These are phyloP conservation scores for Drosophila saltans DNA, from an alignment of 1,140 invertebrate species.

Conservation along the genomic window DNA sequence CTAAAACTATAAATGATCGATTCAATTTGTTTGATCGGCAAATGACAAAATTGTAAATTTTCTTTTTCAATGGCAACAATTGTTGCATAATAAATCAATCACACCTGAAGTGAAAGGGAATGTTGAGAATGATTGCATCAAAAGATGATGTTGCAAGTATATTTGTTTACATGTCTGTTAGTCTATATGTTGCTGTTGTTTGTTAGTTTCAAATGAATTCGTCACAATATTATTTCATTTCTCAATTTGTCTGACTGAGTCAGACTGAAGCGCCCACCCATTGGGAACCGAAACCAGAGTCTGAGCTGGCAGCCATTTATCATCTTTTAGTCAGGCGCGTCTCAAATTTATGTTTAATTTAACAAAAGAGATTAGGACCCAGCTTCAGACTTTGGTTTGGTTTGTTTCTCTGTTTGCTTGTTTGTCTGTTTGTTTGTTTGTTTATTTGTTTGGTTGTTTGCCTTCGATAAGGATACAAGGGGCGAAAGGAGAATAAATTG, in stretches of 20 bases:
- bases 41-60: too few relatives aligned
- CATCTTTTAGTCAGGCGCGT: slow-evolving; percentile 55
- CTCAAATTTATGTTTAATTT: slow-evolving; percentile 59
- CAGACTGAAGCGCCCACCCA: neutral
- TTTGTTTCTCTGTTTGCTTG: neutral
- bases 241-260: slow-evolving; percentile 46
- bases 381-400: neutral
- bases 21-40: too few relatives aligned
- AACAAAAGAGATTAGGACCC: slow-evolving; percentile 24
- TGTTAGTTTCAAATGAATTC: neutral
- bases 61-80: too few relatives aligned
- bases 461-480: slow-evolving; percentile 11
- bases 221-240: slow-evolving; percentile 18
- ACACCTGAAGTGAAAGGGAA: neutral
- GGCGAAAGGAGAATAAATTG: slow-evolving; percentile 10
- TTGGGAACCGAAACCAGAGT: slow-evolving; percentile 22
- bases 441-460: slow-evolving; percentile 5
- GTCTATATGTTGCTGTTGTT: neutral
- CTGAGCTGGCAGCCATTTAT: slow-evolving; percentile 51
- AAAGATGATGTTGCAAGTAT: slow-evolving; percentile 2
- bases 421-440: neutral
- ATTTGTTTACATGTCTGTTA: neutral
- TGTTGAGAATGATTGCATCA: neutral
- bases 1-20: too few relatives aligned
- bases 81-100: neutral